These are phyloP conservation scores for Strigamia crassipes DNA, from an alignment of 2,888 invertebrate genomes.

Conservation along the genomic window DNA sequence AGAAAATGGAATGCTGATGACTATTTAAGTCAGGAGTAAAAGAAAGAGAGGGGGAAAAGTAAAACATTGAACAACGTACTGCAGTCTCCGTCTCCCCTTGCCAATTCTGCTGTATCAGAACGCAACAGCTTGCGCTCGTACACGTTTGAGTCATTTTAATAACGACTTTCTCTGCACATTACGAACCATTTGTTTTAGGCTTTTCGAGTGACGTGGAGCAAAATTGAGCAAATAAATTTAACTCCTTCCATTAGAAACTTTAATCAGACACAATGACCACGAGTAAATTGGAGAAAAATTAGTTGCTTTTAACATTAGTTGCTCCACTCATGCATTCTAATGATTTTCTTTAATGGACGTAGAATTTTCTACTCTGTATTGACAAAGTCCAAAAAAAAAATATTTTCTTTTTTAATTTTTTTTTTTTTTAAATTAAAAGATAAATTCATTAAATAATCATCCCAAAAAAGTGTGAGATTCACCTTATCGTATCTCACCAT, in stretches of 20 bases:
- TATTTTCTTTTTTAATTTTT: too few species aligned
- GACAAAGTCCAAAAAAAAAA: neutral
- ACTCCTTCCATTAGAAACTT: neutral
- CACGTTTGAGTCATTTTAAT: slow-evolving; percentile 27
- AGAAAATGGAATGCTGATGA: slow-evolving; percentile 5
- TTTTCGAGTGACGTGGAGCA: neutral
- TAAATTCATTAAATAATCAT: slow-evolving; percentile 29
- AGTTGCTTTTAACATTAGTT: neutral
- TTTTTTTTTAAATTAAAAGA: neutral
- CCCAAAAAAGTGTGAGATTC: neutral
- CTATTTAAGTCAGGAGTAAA: neutral
- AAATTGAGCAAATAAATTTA: neutral
- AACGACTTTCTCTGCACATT: neutral
- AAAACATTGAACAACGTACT: slow-evolving; percentile 6
- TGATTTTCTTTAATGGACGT: slow-evolving; percentile 23
- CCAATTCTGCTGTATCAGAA: neutral
- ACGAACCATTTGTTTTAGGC: slow-evolving; percentile 3
- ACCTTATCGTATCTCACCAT: neutral
- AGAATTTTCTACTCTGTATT: neutral
- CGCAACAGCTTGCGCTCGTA: neutral
- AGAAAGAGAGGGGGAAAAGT: neutral
- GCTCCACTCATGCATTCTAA: neutral
- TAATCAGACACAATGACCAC: slow-evolving; percentile 15
- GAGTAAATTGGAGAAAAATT: slow-evolving; percentile 6
- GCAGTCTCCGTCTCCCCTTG: neutral